Base-by-base conservation (phyloP, 2,113 vertebrate species). In the Zosterops lateralis region DNA sequence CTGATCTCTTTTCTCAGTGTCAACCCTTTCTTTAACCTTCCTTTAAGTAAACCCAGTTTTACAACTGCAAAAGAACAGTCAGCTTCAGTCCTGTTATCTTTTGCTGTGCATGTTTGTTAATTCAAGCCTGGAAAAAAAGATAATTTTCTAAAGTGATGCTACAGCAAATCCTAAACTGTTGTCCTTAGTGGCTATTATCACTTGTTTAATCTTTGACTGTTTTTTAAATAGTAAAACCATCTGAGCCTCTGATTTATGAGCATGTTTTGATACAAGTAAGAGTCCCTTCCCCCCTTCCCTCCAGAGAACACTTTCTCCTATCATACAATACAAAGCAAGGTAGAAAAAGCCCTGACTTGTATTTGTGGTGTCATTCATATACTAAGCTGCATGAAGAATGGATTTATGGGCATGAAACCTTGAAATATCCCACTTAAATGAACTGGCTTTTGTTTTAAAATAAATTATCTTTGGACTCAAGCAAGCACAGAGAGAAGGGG, bases 171-270 rank as follows among this genome's bases (percentile, higher is more conserved):
- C 22, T 38, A 67, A 92, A 91, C 50, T 70, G 15, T 53, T 91
- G 44, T 92, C 67, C 45, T 93, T 64, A 34, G 42, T 61, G 64
- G 65, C 54, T 75, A 75, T 88, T 95, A 94, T 94, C 81, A 38
- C 26, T 77, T 84, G 56, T 88, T 96, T 95, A 90, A 95, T 96
- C 93, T 95, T 84, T 65, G 38, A 15, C 61, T 85, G 25, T 40
- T 86, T 92, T 92, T 89, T 38, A 95, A 90, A 38, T 77, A 96
- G 89, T 95, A 87, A 97, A 97, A 68, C 78, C 76, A 95, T 96
- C 91, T 94, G 90, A 79, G 15, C 47, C 79, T 89, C 93, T 97
- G 95, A 97, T 85, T 84, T 92, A 88, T 90, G 54, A 89, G 47
- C 65, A 53, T 96, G 91, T 88, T 97, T 96, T 95, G 62, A 82